Percentiles rank a stretch among this genome's conserved stretches.
Conservation (phyloP, 2,113 vertebrate genomes). For the Nycticorax nycticorax region DNA sequence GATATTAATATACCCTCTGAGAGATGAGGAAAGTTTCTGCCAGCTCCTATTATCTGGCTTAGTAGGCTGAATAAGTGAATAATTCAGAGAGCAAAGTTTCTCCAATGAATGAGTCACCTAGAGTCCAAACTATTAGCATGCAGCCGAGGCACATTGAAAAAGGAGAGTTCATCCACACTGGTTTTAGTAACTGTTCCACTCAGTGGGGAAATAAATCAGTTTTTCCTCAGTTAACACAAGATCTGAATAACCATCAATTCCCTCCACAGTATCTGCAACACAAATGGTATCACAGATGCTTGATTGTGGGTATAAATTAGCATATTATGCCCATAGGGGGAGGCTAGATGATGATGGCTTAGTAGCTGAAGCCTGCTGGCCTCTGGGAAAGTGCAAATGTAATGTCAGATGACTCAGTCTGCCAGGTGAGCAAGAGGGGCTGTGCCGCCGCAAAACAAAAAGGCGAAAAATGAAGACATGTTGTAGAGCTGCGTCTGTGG, state of each 20-base stretch:
- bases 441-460: background rate
- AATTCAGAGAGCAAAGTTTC: slow-evolving; percentile 64
- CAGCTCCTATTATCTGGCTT: slow-evolving; percentile 61
- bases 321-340: slow-evolving; percentile 47
- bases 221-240: slow-evolving; percentile 52
- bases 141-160: slow-evolving; percentile 39
- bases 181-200: slow-evolving; percentile 47
- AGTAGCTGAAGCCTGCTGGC: slow-evolving; percentile 50
- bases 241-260: slow-evolving; percentile 52
- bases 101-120: slow-evolving; percentile 48
- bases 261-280: slow-evolving; percentile 41
- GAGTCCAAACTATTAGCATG: slow-evolving; percentile 44
- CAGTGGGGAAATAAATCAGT: slow-evolving; percentile 53
- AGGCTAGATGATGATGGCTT: slow-evolving; percentile 57
- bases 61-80: slow-evolving; percentile 64
- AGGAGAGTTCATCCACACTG: slow-evolving; percentile 4
- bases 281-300: slow-evolving; percentile 70
- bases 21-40: slow-evolving; percentile 52
- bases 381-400: slow-evolving; percentile 59
- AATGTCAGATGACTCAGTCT: slow-evolving; percentile 38
- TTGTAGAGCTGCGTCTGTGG: background rate
- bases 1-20: slow-evolving; percentile 54
- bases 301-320: slow-evolving; percentile 67
- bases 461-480: background rate
- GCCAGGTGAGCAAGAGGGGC: background rate